Base-by-base conservation (phyloP, 2,797 vertebrate genomes). In the Arrhamphus sclerolepis region DNA sequence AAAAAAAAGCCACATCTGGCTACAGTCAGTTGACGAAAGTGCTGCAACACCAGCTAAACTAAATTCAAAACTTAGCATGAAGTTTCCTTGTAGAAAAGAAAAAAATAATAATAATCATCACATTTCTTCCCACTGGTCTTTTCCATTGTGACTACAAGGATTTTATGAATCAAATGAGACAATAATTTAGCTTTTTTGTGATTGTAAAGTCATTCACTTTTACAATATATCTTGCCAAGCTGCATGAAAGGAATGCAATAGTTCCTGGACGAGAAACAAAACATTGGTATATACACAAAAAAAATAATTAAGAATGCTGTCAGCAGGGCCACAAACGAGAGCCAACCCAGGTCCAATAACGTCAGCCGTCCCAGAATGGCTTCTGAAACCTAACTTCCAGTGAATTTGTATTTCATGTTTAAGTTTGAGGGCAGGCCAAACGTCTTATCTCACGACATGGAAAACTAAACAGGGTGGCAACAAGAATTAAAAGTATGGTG, bases 161-260 rank as follows among this genome's bases (percentile, higher is more conserved):
- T 49, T 60, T 77, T 71, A 78, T 75, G 46, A 69, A 77, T 81
- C 71, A 56, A 72, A 84, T 80, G 77, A 73, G 76, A 86, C 71
- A 89, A 88, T 87, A 90, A 89, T 83, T 90, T 86, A 88, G 68
- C 69, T 80, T 80, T n/a, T 80, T 77, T 62, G 26, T 63, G 70
- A 83, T 77, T 75, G 62, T 19, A 47, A 67, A 71, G 72, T 66
- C 59, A 75, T 71, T 72, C 71, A 75, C 51, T 77, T 81, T 80
- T 53, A 71, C 66, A 79, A 65, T 70, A 62, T 67, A 57, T 87
- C 73, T 66, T 62, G 59, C 78, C 66, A 84, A 79, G 71, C 67
- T 82, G 83, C 79, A 56, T 77, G 70, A 74, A 76, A 80, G 86
- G 87, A 90, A 89, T 88, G 84, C 78, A 86, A 73, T 53, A 56